Evolutionary conservation across 2,113 vertebrate genomes (phyloP), one percentile per base, ranked within the genome.

Genomic region (Lagopus leucura): DNA sequence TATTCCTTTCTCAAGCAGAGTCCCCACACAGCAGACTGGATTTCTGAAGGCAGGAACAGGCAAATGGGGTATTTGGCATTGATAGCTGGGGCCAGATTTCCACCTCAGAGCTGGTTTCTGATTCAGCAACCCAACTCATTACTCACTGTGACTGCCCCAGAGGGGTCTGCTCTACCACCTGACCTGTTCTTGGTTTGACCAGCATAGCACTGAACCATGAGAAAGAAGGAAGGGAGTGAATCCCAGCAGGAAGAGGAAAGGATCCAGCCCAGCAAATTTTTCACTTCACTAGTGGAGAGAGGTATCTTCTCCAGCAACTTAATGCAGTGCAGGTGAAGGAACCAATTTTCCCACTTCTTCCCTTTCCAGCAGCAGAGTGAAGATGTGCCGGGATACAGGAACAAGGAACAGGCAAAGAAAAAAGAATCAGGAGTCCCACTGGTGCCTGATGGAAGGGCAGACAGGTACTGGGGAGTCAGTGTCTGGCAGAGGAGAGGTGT

Each of bases 301-400:
- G 80, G 32, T 93, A 7, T 89, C 89, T 79, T 75, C 88, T 77
- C 52, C 71, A 63, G 63, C 57, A 66, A 93, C 71, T 95, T 89
- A 73, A 94, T 63, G 50, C 50, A 89, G 64, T 87, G 67, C 67
- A 77, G 54, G 43, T 52, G 10, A 36, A 84, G 71, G 91, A 88
- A 93, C 32, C 90, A 82, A 83, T 96, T 95, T 94, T 90, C 43
- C 84, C 75, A 87, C 85, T 88, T 88, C 21, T 54, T 50, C 57
- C 52, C 17, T 93, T 71, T 80, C 90, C 79, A 50, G 38, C 64
- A 58, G 72, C 30, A 72, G 70, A 91, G 45, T 13, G 12, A 71
- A 88, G 75, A 90, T 92, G 38, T 73, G 47, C 64, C 76, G 58
- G 84, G 19, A 88, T 48, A 88, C 40, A 89, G 66, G 22, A 90